Base-by-base conservation (phyloP, 2,888 invertebrate genomes). In the Aricia artaxerxes region DNA sequence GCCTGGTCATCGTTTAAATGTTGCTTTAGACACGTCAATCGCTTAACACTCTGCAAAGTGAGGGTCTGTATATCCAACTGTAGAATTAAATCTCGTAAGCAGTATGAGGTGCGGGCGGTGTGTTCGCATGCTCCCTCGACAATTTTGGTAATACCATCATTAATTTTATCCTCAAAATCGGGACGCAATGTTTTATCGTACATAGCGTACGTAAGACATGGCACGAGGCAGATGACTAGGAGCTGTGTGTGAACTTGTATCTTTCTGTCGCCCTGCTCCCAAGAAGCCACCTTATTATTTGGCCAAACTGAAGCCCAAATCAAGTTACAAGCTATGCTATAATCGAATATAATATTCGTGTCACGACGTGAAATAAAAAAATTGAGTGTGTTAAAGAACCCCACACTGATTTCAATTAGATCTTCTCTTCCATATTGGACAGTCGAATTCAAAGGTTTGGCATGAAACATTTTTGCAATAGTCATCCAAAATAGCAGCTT, bases 41-140 rank as follows among this genome's bases (percentile, higher is more conserved):
- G 95, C 82, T 96, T 94, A 2, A 96, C 89, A 78, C 95, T 93
- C 80, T 96, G 92, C 7, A 94, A 88, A 0, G 93, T 92, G n/a
- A 95, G 86, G 2, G 92, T 88, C 79, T 94, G 88, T 1, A 90
- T 87, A 77, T 95, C 91, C 60, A 90, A 83, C 78, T 95, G 93
- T 77, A 91, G 85, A 31, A 95, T 88, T 69, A 95, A 87, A 84
- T 96, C 95, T 80, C 97, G 93, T 78, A 96, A 89, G 1, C 92
- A 89, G 80, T 96, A 97, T 11, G 95, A 95, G 0, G 96, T 89
- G 80, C 96, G 93, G 1, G 96, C 91, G 0, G 97, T 96, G 73
- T 96, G 95, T 83, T 96, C 96, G 79, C 96, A 96, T 1, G 96
- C 94, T 16, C 95, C 92, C 78, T 95, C 95, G 80, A 97, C 92